Percentiles rank a stretch among this genome's conserved stretches.
phyloP scores from a whole-genome alignment of 2,113 vertebrate genomes.

The Phrynosoma blainvillii region DNA sequence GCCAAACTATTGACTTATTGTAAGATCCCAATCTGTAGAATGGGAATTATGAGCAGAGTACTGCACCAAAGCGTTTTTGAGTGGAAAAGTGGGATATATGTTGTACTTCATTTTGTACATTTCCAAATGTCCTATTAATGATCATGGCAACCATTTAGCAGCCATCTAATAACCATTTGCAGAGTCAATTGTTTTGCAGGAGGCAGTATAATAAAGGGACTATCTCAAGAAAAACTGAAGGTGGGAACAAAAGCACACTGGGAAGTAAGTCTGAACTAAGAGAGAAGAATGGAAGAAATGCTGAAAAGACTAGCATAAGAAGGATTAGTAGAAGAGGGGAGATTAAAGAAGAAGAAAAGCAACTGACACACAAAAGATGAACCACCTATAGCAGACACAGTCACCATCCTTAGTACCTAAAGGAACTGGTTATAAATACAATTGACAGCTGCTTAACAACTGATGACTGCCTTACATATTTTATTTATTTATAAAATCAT shows the following conservation, averaged over 20 bases:
- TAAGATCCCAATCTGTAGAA: not conserved
- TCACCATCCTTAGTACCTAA: not conserved
- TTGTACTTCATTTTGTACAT: not conserved
- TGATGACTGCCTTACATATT: not conserved
- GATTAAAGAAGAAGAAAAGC: slow-evolving; percentile 17
- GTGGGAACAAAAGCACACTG: slow-evolving; percentile 17
- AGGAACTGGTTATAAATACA: not conserved
- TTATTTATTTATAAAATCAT: not conserved
- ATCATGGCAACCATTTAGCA: not conserved
- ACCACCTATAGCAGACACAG: not conserved
- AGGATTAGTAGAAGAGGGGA: not conserved
- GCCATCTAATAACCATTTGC: not conserved
- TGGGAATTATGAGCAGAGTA: not conserved
- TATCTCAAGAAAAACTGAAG: not conserved
- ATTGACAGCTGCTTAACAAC: too few species aligned
- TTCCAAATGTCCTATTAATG: not conserved
- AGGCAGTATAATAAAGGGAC: slow-evolving; percentile 12
- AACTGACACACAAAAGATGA: slow-evolving; percentile 10
- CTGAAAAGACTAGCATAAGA: slow-evolving; percentile 15
- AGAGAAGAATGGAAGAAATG: not conserved
- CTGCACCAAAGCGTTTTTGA: not conserved
- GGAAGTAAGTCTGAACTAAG: slow-evolving; percentile 6
- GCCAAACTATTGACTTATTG: not conserved
- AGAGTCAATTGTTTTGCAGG: not conserved
- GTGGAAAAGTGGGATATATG: not conserved